A percentile compares a stretch with the other conserved stretches of the same genome.
Evolutionary conservation across 1,140 invertebrate genomes (phyloP).

Genomic region (Augochlora pura): DNA sequence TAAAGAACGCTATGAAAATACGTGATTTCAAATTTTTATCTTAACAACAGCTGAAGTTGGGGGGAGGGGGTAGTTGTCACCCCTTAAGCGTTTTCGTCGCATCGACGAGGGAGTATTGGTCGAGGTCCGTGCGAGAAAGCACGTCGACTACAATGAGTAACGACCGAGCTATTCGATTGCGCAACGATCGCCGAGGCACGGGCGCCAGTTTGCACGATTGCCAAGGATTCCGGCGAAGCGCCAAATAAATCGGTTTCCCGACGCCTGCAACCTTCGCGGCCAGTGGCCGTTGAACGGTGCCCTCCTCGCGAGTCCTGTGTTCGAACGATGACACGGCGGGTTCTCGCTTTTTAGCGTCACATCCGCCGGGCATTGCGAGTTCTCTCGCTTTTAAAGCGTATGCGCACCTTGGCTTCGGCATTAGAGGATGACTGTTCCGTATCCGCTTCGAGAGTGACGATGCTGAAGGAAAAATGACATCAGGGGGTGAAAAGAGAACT

Average conservation of each 20-base stretch:
- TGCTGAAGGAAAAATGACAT: neutral
- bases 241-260: constrained; percentile 60
- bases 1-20: too few species aligned
- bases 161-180: constrained; percentile 60
- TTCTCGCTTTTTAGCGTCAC: constrained; percentile 22
- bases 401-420: neutral
- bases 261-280: constrained; percentile 43
- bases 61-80: too few species aligned
- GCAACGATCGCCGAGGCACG: constrained; percentile 36
- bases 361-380: neutral
- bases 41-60: too few species aligned
- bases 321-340: constrained; percentile 2
- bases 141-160: constrained; percentile 54
- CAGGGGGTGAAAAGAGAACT: neutral
- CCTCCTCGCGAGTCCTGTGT: constrained; percentile 9
- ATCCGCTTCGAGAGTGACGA: neutral
- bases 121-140: neutral
- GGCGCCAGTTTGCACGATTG: constrained; percentile 48
- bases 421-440: neutral
- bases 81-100: too few species aligned
- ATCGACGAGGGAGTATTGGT: too few species aligned
- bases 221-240: constrained; percentile 63
- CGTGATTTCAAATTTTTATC: too few species aligned
- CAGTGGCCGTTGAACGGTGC: constrained; percentile 19
- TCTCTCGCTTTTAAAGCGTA: neutral